Evolutionary conservation across 1,140 invertebrate species (phyloP).

Genomic region (Drosophila lowei): DNA sequence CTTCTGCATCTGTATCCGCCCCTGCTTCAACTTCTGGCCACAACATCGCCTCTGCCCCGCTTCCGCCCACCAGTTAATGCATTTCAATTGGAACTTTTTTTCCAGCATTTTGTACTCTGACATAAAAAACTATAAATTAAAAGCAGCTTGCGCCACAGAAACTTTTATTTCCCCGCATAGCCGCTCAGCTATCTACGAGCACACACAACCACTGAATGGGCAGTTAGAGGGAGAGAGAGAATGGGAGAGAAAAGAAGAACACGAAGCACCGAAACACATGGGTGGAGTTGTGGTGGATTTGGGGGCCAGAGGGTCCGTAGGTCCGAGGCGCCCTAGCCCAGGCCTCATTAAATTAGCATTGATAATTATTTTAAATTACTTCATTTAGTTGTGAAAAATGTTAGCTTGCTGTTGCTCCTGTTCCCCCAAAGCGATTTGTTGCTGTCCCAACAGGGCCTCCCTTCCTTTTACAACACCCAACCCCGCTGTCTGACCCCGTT

Average conservation of each 20-base stretch:
- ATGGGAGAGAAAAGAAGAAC: neutral
- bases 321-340: slow-evolving; percentile 18
- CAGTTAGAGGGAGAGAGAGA: slow-evolving; percentile 1
- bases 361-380: slow-evolving; percentile 80
- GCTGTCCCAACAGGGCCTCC: slow-evolving; percentile 23
- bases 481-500: slow-evolving; percentile 2
- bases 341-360: slow-evolving; percentile 78
- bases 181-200: too few relatives aligned
- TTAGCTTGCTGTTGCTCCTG: slow-evolving; percentile 45
- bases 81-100: slow-evolving; percentile 59
- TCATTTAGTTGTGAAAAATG: slow-evolving; percentile 81
- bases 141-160: slow-evolving; percentile 29
- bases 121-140: slow-evolving; percentile 62
- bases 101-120: slow-evolving; percentile 1
- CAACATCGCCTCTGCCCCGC: slow-evolving; percentile 17
- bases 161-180: slow-evolving; percentile 5
- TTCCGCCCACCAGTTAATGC: slow-evolving; percentile 45
- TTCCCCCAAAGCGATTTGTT: slow-evolving; percentile 63
- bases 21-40: too few relatives aligned
- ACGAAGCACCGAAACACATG: slow-evolving; percentile 2
- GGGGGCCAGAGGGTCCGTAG: slow-evolving; percentile 1
- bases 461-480: neutral
- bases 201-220: neutral
- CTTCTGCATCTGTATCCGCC: neutral
- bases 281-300: neutral